Evolutionary conservation across 2,113 vertebrate genomes (phyloP).

Genomic region (Macrotis lagotis): DNA sequence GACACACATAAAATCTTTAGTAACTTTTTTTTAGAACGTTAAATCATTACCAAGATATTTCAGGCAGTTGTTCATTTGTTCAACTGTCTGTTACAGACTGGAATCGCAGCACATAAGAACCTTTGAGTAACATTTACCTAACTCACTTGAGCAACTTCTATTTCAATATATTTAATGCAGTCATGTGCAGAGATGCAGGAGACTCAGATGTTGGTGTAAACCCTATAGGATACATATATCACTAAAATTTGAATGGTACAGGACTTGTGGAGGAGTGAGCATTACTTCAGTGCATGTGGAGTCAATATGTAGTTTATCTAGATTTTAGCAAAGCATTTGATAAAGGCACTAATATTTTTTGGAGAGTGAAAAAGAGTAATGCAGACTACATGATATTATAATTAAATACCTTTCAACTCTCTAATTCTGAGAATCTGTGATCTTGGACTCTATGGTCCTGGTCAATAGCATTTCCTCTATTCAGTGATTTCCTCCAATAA

Average conservation of each 20-base stretch:
- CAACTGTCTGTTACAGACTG: not conserved
- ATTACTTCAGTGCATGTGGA: not conserved
- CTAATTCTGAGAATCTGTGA: not conserved
- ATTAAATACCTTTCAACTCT: not conserved
- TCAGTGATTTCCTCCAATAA: not conserved
- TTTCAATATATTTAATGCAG: not conserved
- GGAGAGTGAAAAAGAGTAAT: not conserved
- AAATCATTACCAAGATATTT: constrained; percentile 7
- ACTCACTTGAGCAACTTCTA: not conserved
- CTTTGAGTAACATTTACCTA: not conserved
- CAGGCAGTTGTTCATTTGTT: not conserved
- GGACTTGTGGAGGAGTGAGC: not conserved
- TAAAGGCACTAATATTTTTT: not conserved
- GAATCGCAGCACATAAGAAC: not conserved
- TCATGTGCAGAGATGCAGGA: not conserved
- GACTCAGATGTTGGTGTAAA: not conserved
- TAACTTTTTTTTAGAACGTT: constrained; percentile 10
- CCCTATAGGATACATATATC: not conserved
- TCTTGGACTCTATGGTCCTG: not conserved
- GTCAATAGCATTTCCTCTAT: not conserved
- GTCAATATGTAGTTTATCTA: not conserved
- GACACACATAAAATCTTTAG: constrained; percentile 24
- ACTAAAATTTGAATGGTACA: not conserved
- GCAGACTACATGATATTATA: not conserved
- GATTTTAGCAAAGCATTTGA: not conserved